A percentile compares a stretch with the other conserved stretches of the same genome.
Conservation (phyloP, 2,888 invertebrate genomes). For the Teleogryllus oceanicus region DNA sequence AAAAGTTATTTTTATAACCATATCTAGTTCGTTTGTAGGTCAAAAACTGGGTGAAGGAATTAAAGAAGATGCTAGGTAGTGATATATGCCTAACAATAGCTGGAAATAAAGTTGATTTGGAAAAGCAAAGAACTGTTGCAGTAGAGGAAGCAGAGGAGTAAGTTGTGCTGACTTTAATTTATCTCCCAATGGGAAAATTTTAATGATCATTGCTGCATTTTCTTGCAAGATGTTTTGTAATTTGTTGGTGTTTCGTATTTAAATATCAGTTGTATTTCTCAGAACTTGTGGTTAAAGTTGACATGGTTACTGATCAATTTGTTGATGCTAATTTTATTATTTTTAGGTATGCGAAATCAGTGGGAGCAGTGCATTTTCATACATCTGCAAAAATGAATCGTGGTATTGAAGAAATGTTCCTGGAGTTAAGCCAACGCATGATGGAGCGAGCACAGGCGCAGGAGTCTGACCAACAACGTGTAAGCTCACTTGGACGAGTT, state of each 20-base stretch:
- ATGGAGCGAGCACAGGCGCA: slow-evolving; percentile 48
- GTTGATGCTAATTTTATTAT: too few relatives aligned
- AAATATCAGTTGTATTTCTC: too few relatives aligned
- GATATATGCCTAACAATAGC: slow-evolving; percentile 89
- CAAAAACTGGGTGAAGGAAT: slow-evolving; percentile 96
- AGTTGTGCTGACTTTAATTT: slow-evolving; percentile 43
- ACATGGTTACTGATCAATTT: too few relatives aligned
- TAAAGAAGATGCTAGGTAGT: slow-evolving; percentile 91
- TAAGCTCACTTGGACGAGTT: slow-evolving; percentile 44
- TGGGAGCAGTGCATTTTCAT: slow-evolving; percentile 87
- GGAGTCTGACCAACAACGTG: slow-evolving; percentile 43
- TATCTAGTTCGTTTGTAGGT: slow-evolving; percentile 56
- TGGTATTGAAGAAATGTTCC: slow-evolving; percentile 87
- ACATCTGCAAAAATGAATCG: slow-evolving; percentile 91
- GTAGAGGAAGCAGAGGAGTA: slow-evolving; percentile 83
- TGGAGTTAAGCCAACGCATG: slow-evolving; percentile 77
- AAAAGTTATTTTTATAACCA: too few relatives aligned
- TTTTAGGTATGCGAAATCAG: slow-evolving; percentile 78
- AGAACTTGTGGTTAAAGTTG: too few relatives aligned
- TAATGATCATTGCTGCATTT: not conserved
- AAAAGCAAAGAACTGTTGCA: slow-evolving; percentile 81
- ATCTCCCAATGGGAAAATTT: not conserved
- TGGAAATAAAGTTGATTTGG: slow-evolving; percentile 96
- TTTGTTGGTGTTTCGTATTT: too few relatives aligned
- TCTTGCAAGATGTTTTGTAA: not conserved